Evolutionary conservation across 2,888 invertebrate species (phyloP).

Genomic region (Galeruca laticollis): DNA sequence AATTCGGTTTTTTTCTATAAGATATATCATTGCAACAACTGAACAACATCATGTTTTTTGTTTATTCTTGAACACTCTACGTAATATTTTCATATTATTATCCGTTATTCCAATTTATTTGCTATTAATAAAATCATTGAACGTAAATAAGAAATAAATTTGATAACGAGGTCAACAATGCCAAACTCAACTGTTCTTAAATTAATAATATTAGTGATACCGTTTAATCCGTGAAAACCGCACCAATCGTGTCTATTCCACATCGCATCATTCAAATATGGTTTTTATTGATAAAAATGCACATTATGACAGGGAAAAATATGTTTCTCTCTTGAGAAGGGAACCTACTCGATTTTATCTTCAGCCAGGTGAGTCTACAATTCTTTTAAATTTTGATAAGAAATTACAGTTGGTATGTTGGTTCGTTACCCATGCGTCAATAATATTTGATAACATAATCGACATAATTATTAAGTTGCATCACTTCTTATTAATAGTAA

Average conservation of each 20-base stretch:
- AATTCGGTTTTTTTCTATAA: neutral
- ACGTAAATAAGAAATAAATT: slow-evolving; percentile 28
- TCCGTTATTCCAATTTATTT: slow-evolving; percentile 26
- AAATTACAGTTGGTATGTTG: too few relatives aligned
- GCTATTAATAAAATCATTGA: slow-evolving; percentile 28
- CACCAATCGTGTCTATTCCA: neutral
- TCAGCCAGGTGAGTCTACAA: slow-evolving; percentile 25
- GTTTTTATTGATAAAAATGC: slow-evolving; percentile 10
- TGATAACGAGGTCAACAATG: slow-evolving; percentile 36
- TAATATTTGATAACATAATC: too few relatives aligned
- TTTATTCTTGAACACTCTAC: slow-evolving; percentile 9
- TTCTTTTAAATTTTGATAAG: neutral
- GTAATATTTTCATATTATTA: slow-evolving; percentile 21
- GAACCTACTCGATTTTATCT: slow-evolving; percentile 37
- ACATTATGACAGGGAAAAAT: slow-evolving; percentile 23
- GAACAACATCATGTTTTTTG: slow-evolving; percentile 14
- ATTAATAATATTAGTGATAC: slow-evolving; percentile 5
- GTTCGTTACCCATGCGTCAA: too few relatives aligned
- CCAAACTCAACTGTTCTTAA: slow-evolving; percentile 23
- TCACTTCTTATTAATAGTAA: too few relatives aligned
- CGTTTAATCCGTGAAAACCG: slow-evolving; percentile 10
- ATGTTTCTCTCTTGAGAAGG: slow-evolving; percentile 31
- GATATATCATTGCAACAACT: neutral
- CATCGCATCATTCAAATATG: slow-evolving; percentile 8
- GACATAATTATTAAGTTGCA: too few relatives aligned